Conservation (phyloP, 1,140 invertebrate genomes). For the Phymorhynchus buccinoides region DNA sequence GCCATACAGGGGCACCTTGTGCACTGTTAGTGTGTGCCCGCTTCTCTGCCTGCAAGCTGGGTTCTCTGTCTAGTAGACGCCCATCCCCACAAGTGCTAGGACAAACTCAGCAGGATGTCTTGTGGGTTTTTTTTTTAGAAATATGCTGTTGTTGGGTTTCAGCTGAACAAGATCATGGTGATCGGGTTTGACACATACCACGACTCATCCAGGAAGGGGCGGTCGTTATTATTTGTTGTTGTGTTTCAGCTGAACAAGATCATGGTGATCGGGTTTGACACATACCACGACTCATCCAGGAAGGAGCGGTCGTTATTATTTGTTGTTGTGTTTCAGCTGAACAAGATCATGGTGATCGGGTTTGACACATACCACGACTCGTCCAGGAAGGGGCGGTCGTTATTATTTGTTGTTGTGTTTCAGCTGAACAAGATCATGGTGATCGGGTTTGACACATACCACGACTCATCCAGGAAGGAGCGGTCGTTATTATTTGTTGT, state of each 20-base stretch:
- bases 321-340: constrained; percentile 53
- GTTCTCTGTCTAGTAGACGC: too few species aligned
- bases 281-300: constrained; percentile 84
- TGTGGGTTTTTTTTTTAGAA: too few species aligned
- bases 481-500: constrained; percentile 75
- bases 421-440: constrained; percentile 76
- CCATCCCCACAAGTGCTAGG: too few species aligned
- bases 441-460: constrained; percentile 91
- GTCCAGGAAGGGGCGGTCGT: constrained; percentile 77
- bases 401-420: not conserved
- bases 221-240: constrained; percentile 72
- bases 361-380: constrained; percentile 91
- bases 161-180: constrained; percentile 76
- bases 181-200: constrained; percentile 93
- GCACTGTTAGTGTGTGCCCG: too few species aligned
- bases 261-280: constrained; percentile 88
- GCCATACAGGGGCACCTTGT: too few species aligned
- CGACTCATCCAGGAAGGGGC: constrained; percentile 78
- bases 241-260: constrained; percentile 58
- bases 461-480: constrained; percentile 80
- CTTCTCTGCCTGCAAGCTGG: too few species aligned
- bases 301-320: constrained; percentile 78
- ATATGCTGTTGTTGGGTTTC: not conserved
- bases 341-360: constrained; percentile 80
- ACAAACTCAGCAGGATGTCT: too few species aligned